A percentile compares a stretch with the other conserved stretches of the same genome.
phyloP scores from a whole-genome alignment of 1,140 invertebrate genomes.

The Musca vetustissima region DNA sequence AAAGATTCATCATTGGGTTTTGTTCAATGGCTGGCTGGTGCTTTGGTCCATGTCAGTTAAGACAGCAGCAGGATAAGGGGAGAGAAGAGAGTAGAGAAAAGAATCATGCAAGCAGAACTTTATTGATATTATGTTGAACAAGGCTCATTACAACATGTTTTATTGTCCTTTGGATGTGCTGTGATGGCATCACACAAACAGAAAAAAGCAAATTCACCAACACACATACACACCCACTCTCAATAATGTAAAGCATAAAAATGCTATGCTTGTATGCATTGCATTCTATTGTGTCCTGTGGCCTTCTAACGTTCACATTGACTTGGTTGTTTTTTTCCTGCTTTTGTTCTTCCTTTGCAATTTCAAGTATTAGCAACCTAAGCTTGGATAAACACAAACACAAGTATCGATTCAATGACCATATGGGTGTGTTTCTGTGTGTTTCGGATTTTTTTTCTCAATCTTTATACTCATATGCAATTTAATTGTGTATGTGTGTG shows the following conservation, averaged over 20 bases:
- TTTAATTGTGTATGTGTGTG: neutral
- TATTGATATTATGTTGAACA: slow-evolving; percentile 23
- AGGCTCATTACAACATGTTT: slow-evolving; percentile 23
- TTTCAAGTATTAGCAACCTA: slow-evolving; percentile 16
- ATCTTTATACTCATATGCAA: too few species aligned
- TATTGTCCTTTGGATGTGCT: slow-evolving; percentile 3
- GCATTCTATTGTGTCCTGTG: too few species aligned
- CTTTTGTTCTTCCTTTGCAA: neutral
- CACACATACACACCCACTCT: too few species aligned
- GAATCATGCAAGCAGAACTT: slow-evolving; percentile 1
- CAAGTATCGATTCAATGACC: neutral
- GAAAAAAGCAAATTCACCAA: too few species aligned
- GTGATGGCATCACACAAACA: too few species aligned
- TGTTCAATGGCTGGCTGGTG: too few species aligned
- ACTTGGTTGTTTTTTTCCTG: neutral
- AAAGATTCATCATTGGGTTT: neutral
- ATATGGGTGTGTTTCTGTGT: neutral
- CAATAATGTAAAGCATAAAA: too few species aligned
- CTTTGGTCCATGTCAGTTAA: too few species aligned
- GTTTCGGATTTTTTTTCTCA: too few species aligned
- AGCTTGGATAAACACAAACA: slow-evolving; percentile 22
- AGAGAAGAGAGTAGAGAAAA: neutral
- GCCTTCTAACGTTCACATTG: too few species aligned
- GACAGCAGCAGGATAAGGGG: too few species aligned
- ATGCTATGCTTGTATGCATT: too few species aligned